Conservation (phyloP, 2,113 vertebrate genomes). For the Brachirus orientalis region DNA sequence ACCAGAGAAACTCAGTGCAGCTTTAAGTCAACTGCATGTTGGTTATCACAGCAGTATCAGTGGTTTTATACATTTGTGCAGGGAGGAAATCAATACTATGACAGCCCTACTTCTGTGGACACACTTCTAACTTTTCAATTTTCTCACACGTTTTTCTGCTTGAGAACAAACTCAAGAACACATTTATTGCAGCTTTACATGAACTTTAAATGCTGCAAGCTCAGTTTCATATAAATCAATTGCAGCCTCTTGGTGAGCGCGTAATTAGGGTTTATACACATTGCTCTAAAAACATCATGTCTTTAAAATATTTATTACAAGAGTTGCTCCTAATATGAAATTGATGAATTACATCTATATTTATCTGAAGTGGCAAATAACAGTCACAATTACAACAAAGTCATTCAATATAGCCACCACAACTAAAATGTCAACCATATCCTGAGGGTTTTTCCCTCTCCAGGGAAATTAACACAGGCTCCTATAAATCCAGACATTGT, state of each 20-base stretch:
- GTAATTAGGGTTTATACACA: not conserved
- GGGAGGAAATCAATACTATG: too few species aligned
- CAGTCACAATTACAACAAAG: slow-evolving; percentile 39
- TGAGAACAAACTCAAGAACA: not conserved
- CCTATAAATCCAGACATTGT: slow-evolving; percentile 68
- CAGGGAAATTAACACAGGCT: slow-evolving; percentile 57
- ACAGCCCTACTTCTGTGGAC: too few species aligned
- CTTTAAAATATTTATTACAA: slow-evolving; percentile 30
- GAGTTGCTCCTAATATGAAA: not conserved
- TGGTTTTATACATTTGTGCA: too few species aligned
- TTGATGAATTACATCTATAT: slow-evolving; percentile 8
- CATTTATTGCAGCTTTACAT: not conserved
- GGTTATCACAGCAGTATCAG: too few species aligned
- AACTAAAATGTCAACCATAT: slow-evolving; percentile 61
- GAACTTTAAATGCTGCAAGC: not conserved
- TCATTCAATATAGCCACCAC: slow-evolving; percentile 40
- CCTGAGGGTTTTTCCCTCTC: slow-evolving; percentile 48
- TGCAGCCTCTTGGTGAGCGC: not conserved
- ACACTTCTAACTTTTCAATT: too few species aligned
- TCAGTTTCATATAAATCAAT: slow-evolving; percentile 15
- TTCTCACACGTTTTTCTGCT: not conserved
- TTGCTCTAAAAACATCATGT: slow-evolving; percentile 18
- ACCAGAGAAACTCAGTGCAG: too few species aligned
- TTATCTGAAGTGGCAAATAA: slow-evolving; percentile 11
- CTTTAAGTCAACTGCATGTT: too few species aligned